Conservation (phyloP, 1,140 invertebrate species). For the Notospermus geniculatus region DNA sequence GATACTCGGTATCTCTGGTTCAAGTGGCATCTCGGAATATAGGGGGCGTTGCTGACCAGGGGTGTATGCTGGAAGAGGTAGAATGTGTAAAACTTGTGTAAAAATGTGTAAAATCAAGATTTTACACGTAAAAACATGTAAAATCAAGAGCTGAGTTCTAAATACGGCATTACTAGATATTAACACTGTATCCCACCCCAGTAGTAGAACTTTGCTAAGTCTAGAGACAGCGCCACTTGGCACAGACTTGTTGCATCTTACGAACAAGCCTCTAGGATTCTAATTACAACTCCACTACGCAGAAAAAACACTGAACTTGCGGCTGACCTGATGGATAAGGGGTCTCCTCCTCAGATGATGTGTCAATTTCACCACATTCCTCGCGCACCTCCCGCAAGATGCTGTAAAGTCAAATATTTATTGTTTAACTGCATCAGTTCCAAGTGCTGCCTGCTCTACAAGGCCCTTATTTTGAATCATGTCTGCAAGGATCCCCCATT, state of each 20-base stretch:
- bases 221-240: not conserved
- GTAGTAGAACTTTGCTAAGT: not conserved
- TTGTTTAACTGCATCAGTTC: too few relatives aligned
- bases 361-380: slow-evolving; percentile 65
- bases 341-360: slow-evolving; percentile 69
- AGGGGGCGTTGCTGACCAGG: not conserved
- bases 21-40: slow-evolving; percentile 28
- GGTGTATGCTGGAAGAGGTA: not conserved
- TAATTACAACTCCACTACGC: not conserved
- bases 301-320: not conserved
- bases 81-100: too few relatives aligned
- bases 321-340: slow-evolving; percentile 1
- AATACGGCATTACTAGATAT: not conserved
- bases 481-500: too few relatives aligned
- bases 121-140: too few relatives aligned
- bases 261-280: not conserved
- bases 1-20: slow-evolving; percentile 41
- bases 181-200: too few relatives aligned
- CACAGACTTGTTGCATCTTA: not conserved
- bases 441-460: too few relatives aligned
- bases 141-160: too few relatives aligned
- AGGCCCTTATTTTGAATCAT: too few relatives aligned
- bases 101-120: too few relatives aligned
- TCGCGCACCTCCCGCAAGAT: slow-evolving; percentile 57
- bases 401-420: slow-evolving; percentile 29